A percentile compares a stretch with the other conserved stretches of the same genome.
Evolutionary conservation across 2,888 invertebrate species (phyloP).

Genomic region (Cepaea hortensis): DNA sequence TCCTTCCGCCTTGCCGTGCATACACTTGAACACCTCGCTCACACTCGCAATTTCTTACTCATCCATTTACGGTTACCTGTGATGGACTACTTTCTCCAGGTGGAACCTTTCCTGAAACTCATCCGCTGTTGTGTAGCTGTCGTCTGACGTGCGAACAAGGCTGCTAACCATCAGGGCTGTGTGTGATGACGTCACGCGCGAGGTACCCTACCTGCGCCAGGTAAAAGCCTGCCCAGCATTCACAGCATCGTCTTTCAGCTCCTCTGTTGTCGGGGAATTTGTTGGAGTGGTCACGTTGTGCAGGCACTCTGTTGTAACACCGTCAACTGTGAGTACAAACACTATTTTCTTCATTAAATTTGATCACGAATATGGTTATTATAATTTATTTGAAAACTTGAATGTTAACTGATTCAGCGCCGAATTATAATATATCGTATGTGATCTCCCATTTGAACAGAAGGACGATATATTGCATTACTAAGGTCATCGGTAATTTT

Average conservation of each 20-base stretch:
- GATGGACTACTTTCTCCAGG: background rate
- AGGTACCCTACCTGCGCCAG: background rate
- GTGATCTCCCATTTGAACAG: too few species aligned
- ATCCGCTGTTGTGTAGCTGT: background rate
- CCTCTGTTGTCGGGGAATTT: background rate
- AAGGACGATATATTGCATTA: too few species aligned
- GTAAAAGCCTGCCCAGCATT: background rate
- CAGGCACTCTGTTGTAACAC: background rate
- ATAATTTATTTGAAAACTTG: too few species aligned
- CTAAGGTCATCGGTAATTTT: too few species aligned
- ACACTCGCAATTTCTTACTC: background rate
- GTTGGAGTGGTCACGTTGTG: background rate
- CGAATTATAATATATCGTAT: too few species aligned
- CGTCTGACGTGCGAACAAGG: conserved; percentile 5
- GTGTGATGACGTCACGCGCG: background rate
- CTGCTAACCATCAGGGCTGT: background rate
- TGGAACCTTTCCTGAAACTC: too few species aligned
- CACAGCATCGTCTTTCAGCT: background rate
- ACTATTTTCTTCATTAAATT: background rate
- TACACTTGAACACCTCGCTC: background rate
- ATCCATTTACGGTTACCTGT: background rate
- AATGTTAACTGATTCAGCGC: too few species aligned
- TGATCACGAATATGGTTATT: too few species aligned
- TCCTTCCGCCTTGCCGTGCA: too few species aligned
- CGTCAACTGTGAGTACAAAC: background rate